Evolutionary conservation across 2,797 vertebrate genomes (phyloP), one percentile per base, ranked within the genome.

Genomic region (Geotrypetes seraphini): DNA sequence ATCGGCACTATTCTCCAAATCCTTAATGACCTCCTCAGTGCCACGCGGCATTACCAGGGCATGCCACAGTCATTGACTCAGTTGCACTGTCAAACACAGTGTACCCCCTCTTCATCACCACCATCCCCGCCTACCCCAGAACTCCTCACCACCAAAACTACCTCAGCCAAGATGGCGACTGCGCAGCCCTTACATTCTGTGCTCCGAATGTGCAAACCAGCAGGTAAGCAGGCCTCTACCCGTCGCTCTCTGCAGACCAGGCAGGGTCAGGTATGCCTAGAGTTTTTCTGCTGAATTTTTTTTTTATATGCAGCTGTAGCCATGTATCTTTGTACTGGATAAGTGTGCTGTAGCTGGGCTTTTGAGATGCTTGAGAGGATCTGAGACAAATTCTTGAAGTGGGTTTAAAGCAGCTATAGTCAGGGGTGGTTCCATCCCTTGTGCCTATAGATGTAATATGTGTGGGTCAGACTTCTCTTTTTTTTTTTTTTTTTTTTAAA

Each of bases 1-100:
- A 96, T 98, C 2, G 81, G 90, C 75, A 98, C 94, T 66, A 96
- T 98, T 62, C 83, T 98, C 52, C 94, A 98, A 77, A 98, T 98
- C 60, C 88, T 98, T 36, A 97, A 96, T 1, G 94, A 98, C 78
- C 91, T 97, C 57, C 73, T 97, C 72, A 96, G 91, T 3, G 94
- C 94, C 58, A 98, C 94, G 0, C 80, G 93, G 68, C 92, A 98
- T 78, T 98, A 96, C 83, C 94, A 98, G 81, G 94, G 94, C 65
- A 92, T 97, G 88, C 93, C 94, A 4, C 88, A 91, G 5, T 96
- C 93, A 16, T 84, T 97, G 57, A 88, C 90, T 1, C 92, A 97
- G 80, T 89, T 97, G 28, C 92, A 93, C 50, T 97, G 92, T 74
- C 94, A 96, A 41, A 89, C 92, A 2, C 93, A 96, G 66, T 97